phyloP scores from a whole-genome alignment of 2,888 invertebrate genomes.

The Agonopterix heracliana region DNA sequence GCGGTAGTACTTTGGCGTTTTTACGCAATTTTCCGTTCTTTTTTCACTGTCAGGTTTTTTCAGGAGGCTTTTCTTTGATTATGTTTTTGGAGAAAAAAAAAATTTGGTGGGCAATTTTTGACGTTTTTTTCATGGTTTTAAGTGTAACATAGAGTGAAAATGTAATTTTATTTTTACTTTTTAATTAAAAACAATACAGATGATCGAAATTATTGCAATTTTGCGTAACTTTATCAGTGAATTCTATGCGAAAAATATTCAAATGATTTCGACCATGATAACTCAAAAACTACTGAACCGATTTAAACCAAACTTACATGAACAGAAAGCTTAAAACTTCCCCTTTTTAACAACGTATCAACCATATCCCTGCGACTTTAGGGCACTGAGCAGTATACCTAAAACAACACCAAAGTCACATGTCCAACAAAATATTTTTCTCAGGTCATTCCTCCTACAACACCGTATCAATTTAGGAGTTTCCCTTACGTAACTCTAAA shows the following conservation, averaged over 20 bases:
- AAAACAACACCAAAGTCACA: background rate
- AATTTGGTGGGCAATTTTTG: too few relatives aligned
- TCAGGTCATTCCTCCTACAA: background rate
- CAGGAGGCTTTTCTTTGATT: too few relatives aligned
- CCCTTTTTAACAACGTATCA: constrained; percentile 1
- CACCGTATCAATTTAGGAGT: too few relatives aligned
- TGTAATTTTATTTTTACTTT: too few relatives aligned
- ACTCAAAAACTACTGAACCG: constrained; percentile 6
- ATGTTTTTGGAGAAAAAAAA: too few relatives aligned
- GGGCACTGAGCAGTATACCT: background rate
- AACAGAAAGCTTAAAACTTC: constrained; percentile 4
- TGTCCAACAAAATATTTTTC: background rate
- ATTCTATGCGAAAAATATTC: background rate
- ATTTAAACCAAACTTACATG: constrained; percentile 5
- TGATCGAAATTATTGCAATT: background rate
- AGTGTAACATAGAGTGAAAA: too few relatives aligned
- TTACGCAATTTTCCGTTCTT: too few relatives aligned
- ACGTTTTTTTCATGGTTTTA: too few relatives aligned
- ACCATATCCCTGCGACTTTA: background rate
- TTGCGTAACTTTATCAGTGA: background rate
- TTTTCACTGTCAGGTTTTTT: too few relatives aligned
- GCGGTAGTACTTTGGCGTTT: too few relatives aligned
- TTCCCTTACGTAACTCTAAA: too few relatives aligned
- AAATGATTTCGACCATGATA: background rate
- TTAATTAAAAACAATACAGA: too few relatives aligned